Base-by-base conservation (phyloP, 1,140 invertebrate genomes). In the Geopemphigus sp. region DNA sequence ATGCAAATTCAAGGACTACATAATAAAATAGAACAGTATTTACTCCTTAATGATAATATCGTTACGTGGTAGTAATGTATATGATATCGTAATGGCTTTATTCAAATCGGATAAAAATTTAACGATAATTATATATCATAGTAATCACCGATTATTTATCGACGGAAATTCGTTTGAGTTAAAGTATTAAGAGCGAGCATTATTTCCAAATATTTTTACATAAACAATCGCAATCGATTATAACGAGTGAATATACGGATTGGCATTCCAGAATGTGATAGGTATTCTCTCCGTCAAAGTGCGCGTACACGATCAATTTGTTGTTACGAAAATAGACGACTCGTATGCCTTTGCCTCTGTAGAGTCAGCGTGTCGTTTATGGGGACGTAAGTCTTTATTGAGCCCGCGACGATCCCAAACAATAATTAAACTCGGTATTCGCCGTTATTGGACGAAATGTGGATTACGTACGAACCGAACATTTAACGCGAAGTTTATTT, bases 291-390 rank as follows among this genome's bases (percentile, higher is more conserved):
- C 17, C 22, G 17, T 8, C 15, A 26, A 53, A 17, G n/a, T 53
- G 22, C 8, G 50, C 15, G 45, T 45, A 39, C 26, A 24, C 17
- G 72, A 57, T 11, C 29, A 74, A 5, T 15, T 59, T 47, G 17
- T 59, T 61, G 56, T 24, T 59, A 45, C 14, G 24, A 59, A 76
- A 76, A 76, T 76, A 76, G 73, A 76, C 61, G 73, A 76, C 73
- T 59, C 32, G 5, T 61, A 61, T 76, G 73, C 22, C 56, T 76
- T 59, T 76, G 73, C n/a, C 15, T 70, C 24, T 70, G 8, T 39
- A 39, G 32, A 39, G 32, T 39, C 32, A 39, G 14, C 24, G 45
- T 50, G 66, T 47, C 45, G 53, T n/a, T 70, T n/a, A 10, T 59
- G 47, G 47, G 32, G 8, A 39, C 61, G 73, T 70, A 39, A 8